Evolutionary conservation across 2,113 vertebrate species (phyloP).

Genomic region (Monopterus albus): DNA sequence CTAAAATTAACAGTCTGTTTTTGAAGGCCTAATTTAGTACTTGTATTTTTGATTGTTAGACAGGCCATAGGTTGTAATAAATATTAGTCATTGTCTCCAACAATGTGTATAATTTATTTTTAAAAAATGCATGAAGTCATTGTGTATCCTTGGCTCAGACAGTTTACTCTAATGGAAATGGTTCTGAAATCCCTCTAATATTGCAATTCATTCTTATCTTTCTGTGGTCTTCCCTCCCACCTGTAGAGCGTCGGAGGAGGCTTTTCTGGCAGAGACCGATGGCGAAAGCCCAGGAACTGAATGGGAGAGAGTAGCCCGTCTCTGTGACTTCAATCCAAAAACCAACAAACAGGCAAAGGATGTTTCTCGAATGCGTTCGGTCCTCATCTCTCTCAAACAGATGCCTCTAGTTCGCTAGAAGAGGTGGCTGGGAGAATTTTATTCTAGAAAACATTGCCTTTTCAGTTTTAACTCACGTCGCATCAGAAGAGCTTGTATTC

Average conservation of each 20-base stretch:
- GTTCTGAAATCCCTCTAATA: not conserved
- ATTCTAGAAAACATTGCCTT: slow-evolving; percentile 61
- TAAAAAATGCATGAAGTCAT: slow-evolving; percentile 53
- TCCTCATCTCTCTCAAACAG: slow-evolving; percentile 99
- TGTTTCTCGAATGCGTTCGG: slow-evolving; percentile 96
- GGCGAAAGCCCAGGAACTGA: slow-evolving; percentile 90
- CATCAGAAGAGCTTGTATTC: slow-evolving; percentile 50
- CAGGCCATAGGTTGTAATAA: not conserved
- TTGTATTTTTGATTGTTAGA: not conserved
- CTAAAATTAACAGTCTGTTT: slow-evolving; percentile 13
- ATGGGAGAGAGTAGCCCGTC: slow-evolving; percentile 96
- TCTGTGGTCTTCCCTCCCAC: not conserved
- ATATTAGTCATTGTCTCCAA: slow-evolving; percentile 6
- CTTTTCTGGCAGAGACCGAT: slow-evolving; percentile 91
- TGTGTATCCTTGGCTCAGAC: slow-evolving; percentile 16
- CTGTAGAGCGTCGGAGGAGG: slow-evolving; percentile 93
- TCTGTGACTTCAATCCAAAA: slow-evolving; percentile 99
- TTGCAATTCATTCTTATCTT: not conserved
- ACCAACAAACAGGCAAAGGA: slow-evolving; percentile 99
- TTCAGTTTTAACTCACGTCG: slow-evolving; percentile 59
- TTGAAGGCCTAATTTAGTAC: not conserved
- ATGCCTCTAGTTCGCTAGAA: slow-evolving; percentile 91
- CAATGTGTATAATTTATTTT: slow-evolving; percentile 3
- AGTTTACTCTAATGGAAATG: not conserved
- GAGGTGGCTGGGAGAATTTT: not conserved